Conservation (phyloP, 2,113 vertebrate genomes). For the Zosterops lateralis region DNA sequence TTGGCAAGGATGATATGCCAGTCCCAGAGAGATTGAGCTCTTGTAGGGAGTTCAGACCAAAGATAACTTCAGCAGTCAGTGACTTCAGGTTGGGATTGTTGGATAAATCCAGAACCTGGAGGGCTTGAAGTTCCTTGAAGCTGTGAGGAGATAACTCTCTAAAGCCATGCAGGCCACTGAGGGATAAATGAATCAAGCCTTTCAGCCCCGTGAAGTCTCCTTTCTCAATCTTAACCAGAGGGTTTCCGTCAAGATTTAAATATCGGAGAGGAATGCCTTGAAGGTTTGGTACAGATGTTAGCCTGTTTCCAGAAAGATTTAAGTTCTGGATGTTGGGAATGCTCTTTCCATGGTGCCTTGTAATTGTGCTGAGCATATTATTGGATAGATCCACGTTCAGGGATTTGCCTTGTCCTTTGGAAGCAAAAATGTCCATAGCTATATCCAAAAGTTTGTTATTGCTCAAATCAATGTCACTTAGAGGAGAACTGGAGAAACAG, state of each 20-base stretch:
- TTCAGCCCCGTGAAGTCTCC: constrained; percentile 78
- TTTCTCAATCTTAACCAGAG: constrained; percentile 73
- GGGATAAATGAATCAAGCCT: constrained; percentile 85
- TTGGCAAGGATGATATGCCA: constrained; percentile 75
- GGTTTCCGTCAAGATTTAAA: constrained; percentile 89
- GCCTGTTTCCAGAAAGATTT: constrained; percentile 83
- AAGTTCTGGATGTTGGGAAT: constrained; percentile 84
- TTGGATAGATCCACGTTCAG: constrained; percentile 88
- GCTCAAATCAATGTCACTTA: constrained; percentile 90
- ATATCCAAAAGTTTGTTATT: constrained; percentile 85
- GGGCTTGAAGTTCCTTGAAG: constrained; percentile 81
- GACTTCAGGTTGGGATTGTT: constrained; percentile 79
- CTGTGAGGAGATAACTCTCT: constrained; percentile 71
- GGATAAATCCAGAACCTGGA: constrained; percentile 91
- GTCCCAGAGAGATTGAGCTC: constrained; percentile 89
- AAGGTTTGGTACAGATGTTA: constrained; percentile 77
- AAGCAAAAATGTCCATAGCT: constrained; percentile 75
- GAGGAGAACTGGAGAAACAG: constrained; percentile 84
- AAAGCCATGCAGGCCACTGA: constrained; percentile 78
- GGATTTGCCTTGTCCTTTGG: constrained; percentile 80
- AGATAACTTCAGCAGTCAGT: constrained; percentile 77
- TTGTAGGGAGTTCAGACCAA: constrained; percentile 83
- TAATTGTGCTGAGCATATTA: constrained; percentile 79
- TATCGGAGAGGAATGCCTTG: constrained; percentile 83
- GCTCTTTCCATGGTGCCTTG: background rate